phyloP scores from a whole-genome alignment of 2,888 invertebrate genomes.

The Caenorhabditis sp. region DNA sequence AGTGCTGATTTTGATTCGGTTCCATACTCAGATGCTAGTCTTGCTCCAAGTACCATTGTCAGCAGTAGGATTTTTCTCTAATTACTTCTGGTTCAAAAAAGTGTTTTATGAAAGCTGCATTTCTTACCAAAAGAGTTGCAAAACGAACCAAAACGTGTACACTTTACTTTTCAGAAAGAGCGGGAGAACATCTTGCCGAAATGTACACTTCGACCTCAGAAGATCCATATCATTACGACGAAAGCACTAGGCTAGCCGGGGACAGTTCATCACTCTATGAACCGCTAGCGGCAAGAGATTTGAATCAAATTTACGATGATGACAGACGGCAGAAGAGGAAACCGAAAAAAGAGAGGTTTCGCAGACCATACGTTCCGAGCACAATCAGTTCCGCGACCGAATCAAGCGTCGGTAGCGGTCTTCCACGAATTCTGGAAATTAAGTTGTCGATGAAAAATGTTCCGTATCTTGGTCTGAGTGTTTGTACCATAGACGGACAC shows the following conservation, averaged over 20 bases:
- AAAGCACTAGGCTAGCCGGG: conserved; percentile 50
- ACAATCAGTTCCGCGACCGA: conserved; percentile 75
- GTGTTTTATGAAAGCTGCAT: neutral
- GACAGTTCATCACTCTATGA: conserved; percentile 61
- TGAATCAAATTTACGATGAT: conserved; percentile 50
- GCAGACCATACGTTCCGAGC: conserved; percentile 75
- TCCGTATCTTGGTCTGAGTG: conserved; percentile 70
- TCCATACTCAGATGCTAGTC: conserved; percentile 51
- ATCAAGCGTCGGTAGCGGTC: conserved; percentile 66
- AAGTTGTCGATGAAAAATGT: conserved; percentile 67
- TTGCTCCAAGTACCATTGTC: conserved; percentile 48
- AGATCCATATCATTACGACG: conserved; percentile 71
- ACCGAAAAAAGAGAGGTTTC: conserved; percentile 63
- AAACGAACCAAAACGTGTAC: neutral
- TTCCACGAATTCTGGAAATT: conserved; percentile 75
- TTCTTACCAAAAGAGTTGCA: neutral
- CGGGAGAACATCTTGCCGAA: conserved; percentile 76
- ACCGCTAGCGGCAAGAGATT: conserved; percentile 45
- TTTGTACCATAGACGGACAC: conserved; percentile 72
- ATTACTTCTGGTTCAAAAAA: neutral
- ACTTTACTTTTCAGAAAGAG: conserved; percentile 58
- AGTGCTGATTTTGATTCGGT: conserved; percentile 59
- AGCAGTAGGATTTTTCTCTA: conserved; percentile 33
- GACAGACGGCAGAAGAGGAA: conserved; percentile 53
- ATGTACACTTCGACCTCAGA: conserved; percentile 71